These are phyloP conservation scores for Manacus vitellinus DNA, from an alignment of 2,113 vertebrate genomes.

Conservation along the genomic window DNA sequence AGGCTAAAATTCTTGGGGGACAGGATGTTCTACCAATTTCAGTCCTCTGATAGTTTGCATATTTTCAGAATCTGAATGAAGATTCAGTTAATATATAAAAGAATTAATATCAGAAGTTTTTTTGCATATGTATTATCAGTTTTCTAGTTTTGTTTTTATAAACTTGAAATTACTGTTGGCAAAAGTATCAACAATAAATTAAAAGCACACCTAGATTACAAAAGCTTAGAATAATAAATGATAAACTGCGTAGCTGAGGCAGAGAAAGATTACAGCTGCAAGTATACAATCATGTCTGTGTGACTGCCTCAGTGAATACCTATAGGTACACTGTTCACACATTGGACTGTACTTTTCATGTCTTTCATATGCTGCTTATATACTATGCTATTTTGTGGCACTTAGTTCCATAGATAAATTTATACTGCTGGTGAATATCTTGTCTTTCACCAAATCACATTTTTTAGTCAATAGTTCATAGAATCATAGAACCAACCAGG, in stretches of 20 bases:
- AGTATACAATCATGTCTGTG: background rate
- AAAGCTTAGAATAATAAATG: background rate
- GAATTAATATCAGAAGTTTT: background rate
- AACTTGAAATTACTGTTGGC: background rate
- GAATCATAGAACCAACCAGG: no score
- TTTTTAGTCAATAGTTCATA: background rate
- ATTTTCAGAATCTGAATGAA: background rate
- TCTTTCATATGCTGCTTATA: background rate
- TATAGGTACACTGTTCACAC: background rate
- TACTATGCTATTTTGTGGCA: background rate
- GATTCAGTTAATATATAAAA: background rate
- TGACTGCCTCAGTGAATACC: background rate
- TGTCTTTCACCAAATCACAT: background rate
- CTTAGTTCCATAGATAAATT: background rate
- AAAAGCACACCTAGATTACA: background rate
- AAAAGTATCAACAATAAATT: background rate
- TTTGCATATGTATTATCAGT: background rate
- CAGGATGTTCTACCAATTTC: background rate
- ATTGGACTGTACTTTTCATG: background rate
- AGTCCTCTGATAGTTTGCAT: background rate
- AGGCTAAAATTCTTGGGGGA: background rate
- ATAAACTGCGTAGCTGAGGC: background rate
- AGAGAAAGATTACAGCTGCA: background rate
- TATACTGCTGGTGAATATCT: background rate
- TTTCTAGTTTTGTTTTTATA: background rate